Percentiles rank a stretch among this genome's conserved stretches.
phyloP scores from a whole-genome alignment of 1,140 invertebrate species.

The Bactericera cockerelli region DNA sequence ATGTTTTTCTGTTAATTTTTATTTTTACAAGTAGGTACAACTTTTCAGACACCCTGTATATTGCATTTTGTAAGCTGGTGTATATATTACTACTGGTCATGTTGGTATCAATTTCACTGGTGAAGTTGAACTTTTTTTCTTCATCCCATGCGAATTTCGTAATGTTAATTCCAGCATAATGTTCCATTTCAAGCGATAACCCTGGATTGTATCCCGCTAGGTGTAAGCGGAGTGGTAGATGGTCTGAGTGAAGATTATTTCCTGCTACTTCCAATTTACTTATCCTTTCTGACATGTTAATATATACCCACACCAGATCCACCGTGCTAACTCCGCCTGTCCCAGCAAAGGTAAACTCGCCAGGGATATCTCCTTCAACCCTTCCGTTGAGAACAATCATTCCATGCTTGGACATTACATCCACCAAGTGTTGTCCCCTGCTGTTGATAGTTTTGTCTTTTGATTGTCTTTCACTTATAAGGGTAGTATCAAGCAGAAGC shows the following conservation, averaged over 20 bases:
- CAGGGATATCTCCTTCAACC: background rate
- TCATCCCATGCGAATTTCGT: too few species aligned
- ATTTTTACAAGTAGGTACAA: too few species aligned
- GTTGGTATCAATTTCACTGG: background rate
- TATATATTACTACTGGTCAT: background rate
- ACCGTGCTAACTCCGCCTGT: background rate
- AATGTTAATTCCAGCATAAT: too few species aligned
- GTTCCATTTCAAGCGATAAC: background rate
- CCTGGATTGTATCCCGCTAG: background rate
- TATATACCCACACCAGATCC: slow-evolving; percentile 7
- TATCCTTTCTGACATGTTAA: background rate
- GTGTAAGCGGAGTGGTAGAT: background rate
- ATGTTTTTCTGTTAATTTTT: too few species aligned
- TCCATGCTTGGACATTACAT: background rate
- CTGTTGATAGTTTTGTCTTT: background rate
- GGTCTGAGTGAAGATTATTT: background rate
- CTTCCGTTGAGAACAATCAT: slow-evolving; percentile 5
- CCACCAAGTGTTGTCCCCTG: background rate
- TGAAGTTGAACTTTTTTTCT: too few species aligned
- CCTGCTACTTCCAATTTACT: background rate
- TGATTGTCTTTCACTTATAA: background rate
- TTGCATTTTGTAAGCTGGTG: background rate
- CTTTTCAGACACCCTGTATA: background rate
- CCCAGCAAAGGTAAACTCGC: slow-evolving; percentile 1
- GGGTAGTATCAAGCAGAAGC: background rate